Evolutionary conservation across 2,113 vertebrate genomes (phyloP).

Genomic region (Tenebrosternarchus preto): DNA sequence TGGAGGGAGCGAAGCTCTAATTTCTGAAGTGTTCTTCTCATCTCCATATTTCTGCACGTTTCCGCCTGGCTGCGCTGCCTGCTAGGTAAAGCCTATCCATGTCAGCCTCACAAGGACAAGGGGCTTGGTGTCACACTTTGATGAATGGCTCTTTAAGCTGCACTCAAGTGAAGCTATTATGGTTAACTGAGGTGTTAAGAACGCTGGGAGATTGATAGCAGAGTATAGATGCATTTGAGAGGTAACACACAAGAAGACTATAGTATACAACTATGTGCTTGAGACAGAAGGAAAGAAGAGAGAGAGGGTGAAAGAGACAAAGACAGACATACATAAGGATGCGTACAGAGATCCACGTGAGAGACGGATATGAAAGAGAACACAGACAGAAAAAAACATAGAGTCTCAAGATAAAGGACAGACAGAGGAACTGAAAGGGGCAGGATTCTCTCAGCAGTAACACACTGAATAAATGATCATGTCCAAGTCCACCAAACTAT

Average conservation of each 20-base stretch:
- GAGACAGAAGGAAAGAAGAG: not conserved
- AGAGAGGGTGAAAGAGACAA: not conserved
- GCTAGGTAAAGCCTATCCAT: slow-evolving; percentile 51
- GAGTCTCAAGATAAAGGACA: not conserved
- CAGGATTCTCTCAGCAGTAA: not conserved
- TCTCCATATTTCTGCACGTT: slow-evolving; percentile 1
- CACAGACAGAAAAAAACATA: not conserved
- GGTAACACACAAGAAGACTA: not conserved
- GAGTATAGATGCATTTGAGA: slow-evolving; percentile 35
- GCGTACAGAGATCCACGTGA: not conserved
- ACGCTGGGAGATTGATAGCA: slow-evolving; percentile 61
- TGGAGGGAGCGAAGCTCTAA: slow-evolving; percentile 16
- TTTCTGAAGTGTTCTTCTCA: slow-evolving; percentile 16
- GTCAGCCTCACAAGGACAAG: slow-evolving; percentile 58
- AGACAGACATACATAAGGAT: not conserved
- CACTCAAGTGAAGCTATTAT: slow-evolving; percentile 69
- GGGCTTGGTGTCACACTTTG: slow-evolving; percentile 55
- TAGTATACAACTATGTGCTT: not conserved
- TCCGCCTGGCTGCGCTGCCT: not conserved
- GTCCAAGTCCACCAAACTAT: not conserved
- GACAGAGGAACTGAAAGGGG: not conserved
- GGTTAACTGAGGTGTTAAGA: slow-evolving; percentile 65
- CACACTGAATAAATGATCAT: slow-evolving; percentile 7
- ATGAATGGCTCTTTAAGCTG: slow-evolving; percentile 62
- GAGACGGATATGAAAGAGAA: not conserved